Evolutionary conservation across 1,140 invertebrate species (phyloP).

Genomic region (Aplysia californica): DNA sequence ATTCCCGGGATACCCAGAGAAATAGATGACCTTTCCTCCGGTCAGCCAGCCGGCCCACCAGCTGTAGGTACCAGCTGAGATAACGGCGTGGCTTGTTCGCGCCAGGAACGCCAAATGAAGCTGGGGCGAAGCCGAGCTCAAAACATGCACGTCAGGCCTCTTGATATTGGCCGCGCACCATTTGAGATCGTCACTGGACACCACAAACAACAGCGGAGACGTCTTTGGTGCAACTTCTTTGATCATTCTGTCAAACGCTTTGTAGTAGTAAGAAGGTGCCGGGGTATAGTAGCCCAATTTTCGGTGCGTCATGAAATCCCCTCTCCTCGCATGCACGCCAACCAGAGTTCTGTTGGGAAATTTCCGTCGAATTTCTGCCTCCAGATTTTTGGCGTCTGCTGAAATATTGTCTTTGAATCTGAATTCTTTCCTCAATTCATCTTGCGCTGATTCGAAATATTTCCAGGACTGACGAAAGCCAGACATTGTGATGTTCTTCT

Average conservation of each 20-base stretch:
- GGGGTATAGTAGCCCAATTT: conserved; percentile 38
- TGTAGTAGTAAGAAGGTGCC: conserved; percentile 42
- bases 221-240: conserved; percentile 32
- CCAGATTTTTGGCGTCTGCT: conserved; percentile 17
- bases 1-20: conserved; percentile 35
- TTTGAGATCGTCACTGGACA: conserved; percentile 44
- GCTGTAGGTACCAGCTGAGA: conserved; percentile 54
- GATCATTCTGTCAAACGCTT: conserved; percentile 37
- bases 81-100: conserved; percentile 52
- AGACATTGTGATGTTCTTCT: conserved; percentile 26
- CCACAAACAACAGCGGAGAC: conserved; percentile 36
- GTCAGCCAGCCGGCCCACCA: too few relatives aligned
- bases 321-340: conserved; percentile 46
- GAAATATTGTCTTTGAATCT: conserved; percentile 30
- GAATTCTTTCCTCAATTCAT: conserved; percentile 36
- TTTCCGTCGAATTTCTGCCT: background rate
- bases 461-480: conserved; percentile 49
- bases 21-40: conserved; percentile 57
- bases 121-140: conserved; percentile 19
- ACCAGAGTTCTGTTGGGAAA: conserved; percentile 25
- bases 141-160: conserved; percentile 25
- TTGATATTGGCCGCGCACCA: conserved; percentile 42
- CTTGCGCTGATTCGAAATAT: conserved; percentile 37
- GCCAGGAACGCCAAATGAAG: conserved; percentile 58
- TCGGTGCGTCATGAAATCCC: conserved; percentile 35